phyloP scores from a whole-genome alignment of 92 coral and sea anemone species.

The Epizoanthus rinbou region DNA sequence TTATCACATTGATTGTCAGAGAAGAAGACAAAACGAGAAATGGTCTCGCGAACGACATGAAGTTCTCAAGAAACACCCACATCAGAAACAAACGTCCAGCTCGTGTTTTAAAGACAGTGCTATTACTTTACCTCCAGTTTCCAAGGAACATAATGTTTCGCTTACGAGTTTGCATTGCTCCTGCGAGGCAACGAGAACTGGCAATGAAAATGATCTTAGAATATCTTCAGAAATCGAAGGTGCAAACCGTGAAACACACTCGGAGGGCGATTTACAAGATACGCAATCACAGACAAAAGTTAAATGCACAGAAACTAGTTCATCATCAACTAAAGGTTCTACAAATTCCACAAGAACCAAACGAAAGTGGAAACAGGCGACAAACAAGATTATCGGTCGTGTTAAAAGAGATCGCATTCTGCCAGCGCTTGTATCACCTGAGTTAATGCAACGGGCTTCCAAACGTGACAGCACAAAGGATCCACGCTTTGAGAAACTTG shows the following conservation, averaged over 20 bases:
- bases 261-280: not conserved
- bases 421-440: not conserved
- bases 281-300: not conserved
- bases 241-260: not conserved
- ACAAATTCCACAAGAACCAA: not conserved
- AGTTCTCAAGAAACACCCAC: conserved; percentile 8
- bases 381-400: not conserved
- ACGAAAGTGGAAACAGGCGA: conserved; percentile 9
- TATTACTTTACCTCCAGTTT: conserved; percentile 14
- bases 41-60: conserved; percentile 1
- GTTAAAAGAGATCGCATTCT: not conserved
- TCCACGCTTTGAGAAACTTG: conserved; percentile 40
- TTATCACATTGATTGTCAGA: conserved; percentile 23
- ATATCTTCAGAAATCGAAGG: too few relatives aligned
- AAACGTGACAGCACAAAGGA: conserved; percentile 29
- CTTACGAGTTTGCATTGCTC: not conserved
- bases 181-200: not conserved
- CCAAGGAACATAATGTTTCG: not conserved
- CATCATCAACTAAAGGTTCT: not conserved
- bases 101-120: conserved; percentile 3
- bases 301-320: not conserved
- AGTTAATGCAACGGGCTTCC: not conserved
- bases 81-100: not conserved
- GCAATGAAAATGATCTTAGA: not conserved
- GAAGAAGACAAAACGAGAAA: conserved; percentile 25